Evolutionary conservation across 2,888 invertebrate species (phyloP), one percentile per base, ranked within the genome.

Genomic region (Asteroscopus sphinx): DNA sequence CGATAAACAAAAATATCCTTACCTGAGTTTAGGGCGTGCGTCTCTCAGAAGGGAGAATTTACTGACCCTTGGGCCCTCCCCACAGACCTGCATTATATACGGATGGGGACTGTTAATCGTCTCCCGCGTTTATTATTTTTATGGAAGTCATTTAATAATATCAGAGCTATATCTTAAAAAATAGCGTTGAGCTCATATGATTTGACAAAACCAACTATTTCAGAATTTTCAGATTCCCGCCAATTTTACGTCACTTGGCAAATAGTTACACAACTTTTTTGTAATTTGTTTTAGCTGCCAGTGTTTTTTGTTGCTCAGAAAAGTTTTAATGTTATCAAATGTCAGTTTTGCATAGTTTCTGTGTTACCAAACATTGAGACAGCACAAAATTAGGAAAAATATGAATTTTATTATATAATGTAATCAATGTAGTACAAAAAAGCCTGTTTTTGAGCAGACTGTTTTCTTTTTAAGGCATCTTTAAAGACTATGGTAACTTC

Each of bases 71-170:
- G 58, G 67, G 61, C 45, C 39, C n/a, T 40, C 39, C 40, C 60
- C 72, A n/a, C 64, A 68, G 49, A 40, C 52, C 51, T 75, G 59
- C 62, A 68, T 71, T 75, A 73, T 68, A 41, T 65, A 71, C 46
- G 52, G 56, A 39, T 52, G 55, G 56, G 21, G 42, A 61, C 32
- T 45, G 54, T 59, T 73, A 68, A 68, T 64, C 56, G 64, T 17
- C 49, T 30, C 21, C 46, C 52, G 28, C 64, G 30, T 71, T 68
- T 56, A 71, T 71, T 58, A 68, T 65, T 75, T 62, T 58, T 71
- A 67, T 71, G 53, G 62, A 65, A 62, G 49, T 62, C 42, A 60
- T 75, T 64, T 51, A 39, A 52, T 55, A 49, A 49, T 56, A 54
- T 37, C 48, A 47, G 32, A 66, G 40, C 41, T 37, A 37, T 30